Evolutionary conservation across 1,140 invertebrate species (phyloP).

Genomic region (Drosophila yakuba): DNA sequence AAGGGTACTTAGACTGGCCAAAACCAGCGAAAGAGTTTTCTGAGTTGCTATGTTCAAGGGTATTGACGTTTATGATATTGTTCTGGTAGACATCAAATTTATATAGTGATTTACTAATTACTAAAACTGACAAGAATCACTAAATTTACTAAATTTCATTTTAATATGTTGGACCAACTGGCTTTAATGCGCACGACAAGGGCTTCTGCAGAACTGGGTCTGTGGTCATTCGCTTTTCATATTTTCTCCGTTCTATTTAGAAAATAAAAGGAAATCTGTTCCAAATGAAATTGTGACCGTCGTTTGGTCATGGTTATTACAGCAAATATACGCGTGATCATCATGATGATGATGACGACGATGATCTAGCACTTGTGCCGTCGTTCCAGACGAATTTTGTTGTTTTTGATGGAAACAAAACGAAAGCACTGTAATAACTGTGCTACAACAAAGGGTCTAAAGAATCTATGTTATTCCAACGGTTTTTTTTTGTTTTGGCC

Average conservation of each 20-base stretch:
- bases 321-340: conserved; percentile 30
- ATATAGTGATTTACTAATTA: not conserved
- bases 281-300: conserved; percentile 29
- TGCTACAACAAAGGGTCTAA: not conserved
- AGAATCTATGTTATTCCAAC: conserved; percentile 71
- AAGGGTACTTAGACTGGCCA: conserved; percentile 14
- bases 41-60: no score
- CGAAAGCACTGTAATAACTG: conserved; percentile 7
- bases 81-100: not conserved
- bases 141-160: no score
- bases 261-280: conserved; percentile 50
- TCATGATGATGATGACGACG: conserved; percentile 31
- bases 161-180: not conserved
- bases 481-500: conserved; percentile 55
- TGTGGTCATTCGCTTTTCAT: not conserved
- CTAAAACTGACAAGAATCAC: no score
- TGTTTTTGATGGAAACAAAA: conserved; percentile 53
- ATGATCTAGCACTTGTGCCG: conserved; percentile 64
- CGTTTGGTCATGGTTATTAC: conserved; percentile 40
- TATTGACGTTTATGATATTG: no score
- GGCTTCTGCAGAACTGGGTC: not conserved
- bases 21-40: not conserved
- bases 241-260: conserved; percentile 13
- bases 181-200: conserved; percentile 7
- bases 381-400: conserved; percentile 76